Evolutionary conservation across 2,888 invertebrate species (phyloP), one percentile per base, ranked within the genome.

Genomic region (Scaeva pyrastri): DNA sequence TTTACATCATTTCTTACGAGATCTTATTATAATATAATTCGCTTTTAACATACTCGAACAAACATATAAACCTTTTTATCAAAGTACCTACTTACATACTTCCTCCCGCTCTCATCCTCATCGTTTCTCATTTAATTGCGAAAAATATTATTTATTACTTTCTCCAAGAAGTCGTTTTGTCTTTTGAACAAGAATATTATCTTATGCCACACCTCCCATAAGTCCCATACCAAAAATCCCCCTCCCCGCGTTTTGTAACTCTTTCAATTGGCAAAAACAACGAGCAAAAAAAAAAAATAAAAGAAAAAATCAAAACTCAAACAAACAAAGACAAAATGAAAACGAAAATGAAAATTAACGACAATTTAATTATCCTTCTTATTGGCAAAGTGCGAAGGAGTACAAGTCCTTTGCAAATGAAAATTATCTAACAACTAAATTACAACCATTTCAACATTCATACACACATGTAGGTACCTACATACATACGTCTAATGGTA

Each of bases 281-380:
- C n/a, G n/a, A n/a, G n/a, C n/a, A 68, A 50, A 19, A 19, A 50
- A 68, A 50, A 64, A 12, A 26, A 12, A n/a, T n/a, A 68, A 31
- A 12, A n/a, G 21, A 68, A 48, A 36, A 52, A 52, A 52, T 62
- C 55, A 52, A 43, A 70, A 68, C 74, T 77, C 78, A 78, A 83
- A 78, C 78, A 43, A 70, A 68, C 74, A 73, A 74, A 78, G 78
- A 78, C 78, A 79, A 71, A 79, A 71, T 79, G 72, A 68, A 68
- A 68, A 68, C 74, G 60, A 81, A 81, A 81, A 86, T 86, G 77
- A 86, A 86, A 86, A 86, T 86, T 82, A 86, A 86, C 74, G 77
- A 82, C 77, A 86, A 82, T 86, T 86, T 86, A 86, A 86, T 86
- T 86, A 81, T 86, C 81, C 81, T 81, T 74, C 81, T 81, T 86